Evolutionary conservation across 2,113 vertebrate genomes (phyloP).

Genomic region (Gymnorhina tibicen): DNA sequence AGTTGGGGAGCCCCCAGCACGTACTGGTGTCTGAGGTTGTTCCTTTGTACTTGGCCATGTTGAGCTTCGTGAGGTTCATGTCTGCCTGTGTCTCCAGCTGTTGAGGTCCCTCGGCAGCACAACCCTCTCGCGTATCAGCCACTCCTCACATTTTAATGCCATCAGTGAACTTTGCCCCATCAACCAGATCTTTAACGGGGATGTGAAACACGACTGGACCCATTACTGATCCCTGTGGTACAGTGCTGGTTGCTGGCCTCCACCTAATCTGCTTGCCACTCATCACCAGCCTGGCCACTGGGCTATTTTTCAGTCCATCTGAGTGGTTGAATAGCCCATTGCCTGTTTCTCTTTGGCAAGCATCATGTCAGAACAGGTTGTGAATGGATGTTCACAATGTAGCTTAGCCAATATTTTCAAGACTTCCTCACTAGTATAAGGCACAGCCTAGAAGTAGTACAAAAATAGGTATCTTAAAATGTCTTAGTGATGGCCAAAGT

Average conservation of each 20-base stretch:
- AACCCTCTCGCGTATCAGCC: accelerated
- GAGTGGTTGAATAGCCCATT: neutral
- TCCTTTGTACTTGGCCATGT: neutral
- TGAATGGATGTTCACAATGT: neutral
- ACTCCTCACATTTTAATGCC: neutral
- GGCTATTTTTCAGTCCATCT: neutral
- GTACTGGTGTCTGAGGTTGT: neutral
- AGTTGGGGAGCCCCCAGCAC: neutral
- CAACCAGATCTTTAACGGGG: neutral
- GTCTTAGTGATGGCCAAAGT: neutral
- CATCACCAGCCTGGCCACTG: neutral
- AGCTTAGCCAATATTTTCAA: neutral
- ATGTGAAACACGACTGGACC: neutral
- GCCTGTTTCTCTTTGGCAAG: neutral
- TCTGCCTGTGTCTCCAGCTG: neutral
- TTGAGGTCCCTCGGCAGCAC: neutral
- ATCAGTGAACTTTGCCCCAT: neutral
- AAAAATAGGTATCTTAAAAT: neutral
- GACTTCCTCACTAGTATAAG: neutral
- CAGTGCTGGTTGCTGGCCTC: neutral
- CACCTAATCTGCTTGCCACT: neutral
- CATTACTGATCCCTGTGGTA: neutral
- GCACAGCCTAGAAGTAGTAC: neutral
- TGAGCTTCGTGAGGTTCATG: neutral
- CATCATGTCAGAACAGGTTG: neutral